Conservation (phyloP, 2,888 invertebrate species). For the Vesta saturnalis region DNA sequence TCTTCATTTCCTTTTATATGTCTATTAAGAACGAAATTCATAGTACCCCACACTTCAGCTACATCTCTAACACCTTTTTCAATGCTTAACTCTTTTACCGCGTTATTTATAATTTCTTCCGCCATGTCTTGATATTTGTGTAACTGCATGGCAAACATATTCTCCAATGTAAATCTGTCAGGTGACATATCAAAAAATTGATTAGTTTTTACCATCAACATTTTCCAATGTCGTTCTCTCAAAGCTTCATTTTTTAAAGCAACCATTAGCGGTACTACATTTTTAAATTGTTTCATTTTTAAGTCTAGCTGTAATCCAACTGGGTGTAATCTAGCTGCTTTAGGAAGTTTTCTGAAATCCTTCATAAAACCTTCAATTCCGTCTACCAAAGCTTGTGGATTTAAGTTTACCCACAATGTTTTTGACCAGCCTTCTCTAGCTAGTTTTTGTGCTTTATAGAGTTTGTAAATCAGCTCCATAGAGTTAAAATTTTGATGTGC, state of each 20-base stretch:
- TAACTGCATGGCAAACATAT: constrained; percentile 93
- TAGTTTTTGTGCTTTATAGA: constrained; percentile 81
- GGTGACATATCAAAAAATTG: constrained; percentile 87
- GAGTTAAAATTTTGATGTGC: constrained; percentile 71
- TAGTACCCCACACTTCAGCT: constrained; percentile 76
- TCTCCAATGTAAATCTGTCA: constrained; percentile 88
- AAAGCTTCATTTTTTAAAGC: constrained; percentile 92
- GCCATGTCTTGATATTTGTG: constrained; percentile 88
- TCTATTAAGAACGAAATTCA: constrained; percentile 71
- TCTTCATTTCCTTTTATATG: constrained; percentile 80
- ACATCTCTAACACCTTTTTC: constrained; percentile 89
- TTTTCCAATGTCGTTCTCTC: constrained; percentile 89
- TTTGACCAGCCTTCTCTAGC: constrained; percentile 85
- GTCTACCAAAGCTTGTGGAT: constrained; percentile 83
- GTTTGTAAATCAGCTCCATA: constrained; percentile 78
- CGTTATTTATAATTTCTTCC: constrained; percentile 86
- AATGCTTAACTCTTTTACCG: constrained; percentile 90
- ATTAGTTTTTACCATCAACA: constrained; percentile 87
- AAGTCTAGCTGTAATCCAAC: constrained; percentile 77
- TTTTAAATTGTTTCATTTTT: constrained; percentile 90
- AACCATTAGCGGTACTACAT: constrained; percentile 88
- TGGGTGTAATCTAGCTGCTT: constrained; percentile 66
- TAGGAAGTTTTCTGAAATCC: constrained; percentile 80
- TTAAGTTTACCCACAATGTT: constrained; percentile 87
- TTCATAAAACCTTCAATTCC: constrained; percentile 88